phyloP scores from a whole-genome alignment of 2,113 vertebrate species.

The Apistogramma diplotaenia region DNA sequence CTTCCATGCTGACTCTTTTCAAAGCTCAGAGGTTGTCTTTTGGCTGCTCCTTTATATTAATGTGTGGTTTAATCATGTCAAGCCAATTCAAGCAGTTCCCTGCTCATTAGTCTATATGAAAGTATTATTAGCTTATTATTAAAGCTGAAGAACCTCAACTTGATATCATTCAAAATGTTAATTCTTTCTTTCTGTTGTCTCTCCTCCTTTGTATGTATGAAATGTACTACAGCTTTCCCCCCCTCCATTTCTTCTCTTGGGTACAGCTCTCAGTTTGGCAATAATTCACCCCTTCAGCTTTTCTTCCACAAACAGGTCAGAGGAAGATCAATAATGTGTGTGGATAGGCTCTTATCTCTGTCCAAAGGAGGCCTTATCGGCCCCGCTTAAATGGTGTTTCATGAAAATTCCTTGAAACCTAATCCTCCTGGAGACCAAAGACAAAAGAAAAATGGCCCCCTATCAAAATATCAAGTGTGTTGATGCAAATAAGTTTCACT shows the following conservation, averaged over 20 bases:
- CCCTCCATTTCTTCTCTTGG: conserved; percentile 25
- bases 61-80: not conserved
- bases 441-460: conserved; percentile 57
- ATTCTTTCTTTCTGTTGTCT: not conserved
- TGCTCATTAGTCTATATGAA: not conserved
- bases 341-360: conserved; percentile 68
- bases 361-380: conserved; percentile 65
- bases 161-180: not conserved
- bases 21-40: not conserved
- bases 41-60: not conserved
- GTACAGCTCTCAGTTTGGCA: conserved; percentile 53
- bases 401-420: conserved; percentile 67
- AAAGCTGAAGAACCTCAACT: not conserved
- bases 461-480: conserved; percentile 61
- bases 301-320: conserved; percentile 68
- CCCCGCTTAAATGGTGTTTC: conserved; percentile 68
- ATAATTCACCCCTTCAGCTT: conserved; percentile 59
- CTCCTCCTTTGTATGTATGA: conserved; percentile 9
- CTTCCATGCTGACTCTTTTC: no score
- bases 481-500: conserved; percentile 58
- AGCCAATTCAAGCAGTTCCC: not conserved
- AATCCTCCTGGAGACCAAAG: conserved; percentile 60
- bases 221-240: conserved; percentile 5
- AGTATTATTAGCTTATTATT: not conserved
- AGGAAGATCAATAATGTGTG: conserved; percentile 71